Conservation (phyloP, 2,888 invertebrate species). For the Hemaris fuciformis region DNA sequence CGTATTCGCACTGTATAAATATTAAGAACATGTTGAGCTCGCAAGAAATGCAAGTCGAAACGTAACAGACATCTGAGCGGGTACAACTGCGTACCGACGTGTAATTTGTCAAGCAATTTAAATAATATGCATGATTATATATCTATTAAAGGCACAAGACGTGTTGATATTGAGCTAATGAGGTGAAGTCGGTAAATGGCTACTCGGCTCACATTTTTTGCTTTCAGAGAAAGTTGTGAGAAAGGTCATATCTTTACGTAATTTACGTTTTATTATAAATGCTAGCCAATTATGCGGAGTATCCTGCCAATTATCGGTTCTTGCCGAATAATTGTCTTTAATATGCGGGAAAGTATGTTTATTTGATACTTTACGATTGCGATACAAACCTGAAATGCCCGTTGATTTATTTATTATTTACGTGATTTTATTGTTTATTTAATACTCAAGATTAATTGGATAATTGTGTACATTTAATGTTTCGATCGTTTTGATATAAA, state of each 20-base stretch:
- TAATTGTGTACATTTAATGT: neutral
- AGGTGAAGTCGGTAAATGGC: constrained; percentile 55
- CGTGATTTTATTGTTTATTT: neutral
- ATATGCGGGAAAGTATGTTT: neutral
- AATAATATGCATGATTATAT: constrained; percentile 79
- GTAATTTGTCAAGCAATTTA: constrained; percentile 80
- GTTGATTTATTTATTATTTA: neutral
- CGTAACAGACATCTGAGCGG: constrained; percentile 71
- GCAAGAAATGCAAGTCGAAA: constrained; percentile 71
- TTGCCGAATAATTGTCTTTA: neutral
- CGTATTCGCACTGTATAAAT: constrained; percentile 44
- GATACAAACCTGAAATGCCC: neutral
- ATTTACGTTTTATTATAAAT: constrained; percentile 22
- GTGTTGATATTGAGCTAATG: constrained; percentile 77
- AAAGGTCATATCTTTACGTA: constrained; percentile 30
- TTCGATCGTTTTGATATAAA: neutral
- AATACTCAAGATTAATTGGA: neutral
- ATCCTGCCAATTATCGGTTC: neutral
- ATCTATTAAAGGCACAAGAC: constrained; percentile 75
- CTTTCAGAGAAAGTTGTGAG: constrained; percentile 48
- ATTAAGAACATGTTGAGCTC: constrained; percentile 45
- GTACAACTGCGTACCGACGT: constrained; percentile 69
- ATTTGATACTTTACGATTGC: neutral
- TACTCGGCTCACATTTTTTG: constrained; percentile 37
- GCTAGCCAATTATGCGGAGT: constrained; percentile 1